Conservation (phyloP, 2,113 vertebrate species). For the Pterocles orientalis region DNA sequence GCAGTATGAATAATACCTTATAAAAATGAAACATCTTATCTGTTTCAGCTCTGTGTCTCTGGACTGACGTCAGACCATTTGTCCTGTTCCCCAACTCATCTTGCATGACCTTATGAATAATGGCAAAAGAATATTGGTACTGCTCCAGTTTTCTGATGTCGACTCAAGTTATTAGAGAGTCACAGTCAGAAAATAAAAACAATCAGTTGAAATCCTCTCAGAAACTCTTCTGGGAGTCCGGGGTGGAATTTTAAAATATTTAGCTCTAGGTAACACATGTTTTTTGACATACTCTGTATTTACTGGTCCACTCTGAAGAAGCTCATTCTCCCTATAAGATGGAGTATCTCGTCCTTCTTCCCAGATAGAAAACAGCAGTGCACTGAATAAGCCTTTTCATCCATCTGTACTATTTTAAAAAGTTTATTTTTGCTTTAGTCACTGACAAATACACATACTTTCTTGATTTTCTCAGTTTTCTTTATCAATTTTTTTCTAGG, state of each 20-base stretch:
- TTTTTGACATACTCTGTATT: background rate
- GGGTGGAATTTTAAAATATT: background rate
- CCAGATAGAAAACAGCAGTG: background rate
- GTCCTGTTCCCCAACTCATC: constrained; percentile 30
- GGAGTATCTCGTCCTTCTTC: background rate
- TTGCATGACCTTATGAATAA: constrained; percentile 36
- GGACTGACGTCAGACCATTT: constrained; percentile 25
- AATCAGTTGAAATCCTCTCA: constrained; percentile 12
- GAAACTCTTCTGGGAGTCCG: constrained; percentile 18
- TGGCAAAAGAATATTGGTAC: constrained; percentile 24
- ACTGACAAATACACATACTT: background rate
- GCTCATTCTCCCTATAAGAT: background rate
- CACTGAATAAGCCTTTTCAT: background rate
- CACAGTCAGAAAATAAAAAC: constrained; percentile 35
- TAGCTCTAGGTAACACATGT: background rate
- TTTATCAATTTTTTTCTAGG: background rate
- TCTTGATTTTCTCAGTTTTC: background rate
- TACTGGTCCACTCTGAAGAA: background rate
- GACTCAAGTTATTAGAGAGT: constrained; percentile 28
- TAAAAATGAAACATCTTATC: constrained; percentile 10
- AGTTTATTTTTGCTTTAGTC: background rate
- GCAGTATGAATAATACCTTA: background rate
- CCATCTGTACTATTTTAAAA: background rate
- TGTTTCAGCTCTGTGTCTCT: background rate
- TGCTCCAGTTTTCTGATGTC: constrained; percentile 36